A percentile compares a stretch with the other conserved stretches of the same genome.
These are phyloP conservation scores for Epicampocera succincta DNA, from an alignment of 2,888 invertebrate species.

Conservation along the genomic window DNA sequence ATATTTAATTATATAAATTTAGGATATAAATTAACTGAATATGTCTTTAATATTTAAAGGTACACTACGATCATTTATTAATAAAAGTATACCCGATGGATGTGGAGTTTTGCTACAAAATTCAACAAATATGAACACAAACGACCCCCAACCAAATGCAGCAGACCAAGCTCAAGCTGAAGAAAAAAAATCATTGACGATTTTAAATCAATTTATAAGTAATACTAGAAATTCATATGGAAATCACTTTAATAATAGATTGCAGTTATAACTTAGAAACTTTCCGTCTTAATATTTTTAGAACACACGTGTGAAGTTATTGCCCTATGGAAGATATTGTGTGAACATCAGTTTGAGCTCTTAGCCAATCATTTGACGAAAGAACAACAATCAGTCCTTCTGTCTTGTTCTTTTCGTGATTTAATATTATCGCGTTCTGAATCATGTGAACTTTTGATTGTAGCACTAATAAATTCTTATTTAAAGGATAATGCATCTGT, in stretches of 20 bases:
- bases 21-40: no score
- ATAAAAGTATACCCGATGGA: conserved; percentile 73
- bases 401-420: conserved; percentile 84
- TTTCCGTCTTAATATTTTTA: conserved; percentile 54
- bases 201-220: conserved; percentile 88
- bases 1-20: no score
- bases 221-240: conserved; percentile 70
- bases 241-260: no score
- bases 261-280: neutral
- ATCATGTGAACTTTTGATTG: conserved; percentile 88
- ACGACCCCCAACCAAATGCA: conserved; percentile 78
- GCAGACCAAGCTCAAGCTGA: conserved; percentile 83
- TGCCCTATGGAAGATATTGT: conserved; percentile 95
- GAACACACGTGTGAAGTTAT: conserved; percentile 93
- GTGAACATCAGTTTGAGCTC: conserved; percentile 94
- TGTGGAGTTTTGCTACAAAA: conserved; percentile 73
- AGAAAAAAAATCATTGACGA: conserved; percentile 90
- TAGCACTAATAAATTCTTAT: conserved; percentile 94
- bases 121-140: conserved; percentile 71
- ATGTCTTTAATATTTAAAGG: conserved; percentile 66
- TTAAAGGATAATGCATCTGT: conserved; percentile 97
- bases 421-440: conserved; percentile 83
- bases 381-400: conserved; percentile 85
- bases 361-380: conserved; percentile 87
- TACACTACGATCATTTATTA: conserved; percentile 73